These are phyloP conservation scores for Oryzaephilus surinamensis DNA, from an alignment of 1,140 invertebrate species.

Conservation along the genomic window DNA sequence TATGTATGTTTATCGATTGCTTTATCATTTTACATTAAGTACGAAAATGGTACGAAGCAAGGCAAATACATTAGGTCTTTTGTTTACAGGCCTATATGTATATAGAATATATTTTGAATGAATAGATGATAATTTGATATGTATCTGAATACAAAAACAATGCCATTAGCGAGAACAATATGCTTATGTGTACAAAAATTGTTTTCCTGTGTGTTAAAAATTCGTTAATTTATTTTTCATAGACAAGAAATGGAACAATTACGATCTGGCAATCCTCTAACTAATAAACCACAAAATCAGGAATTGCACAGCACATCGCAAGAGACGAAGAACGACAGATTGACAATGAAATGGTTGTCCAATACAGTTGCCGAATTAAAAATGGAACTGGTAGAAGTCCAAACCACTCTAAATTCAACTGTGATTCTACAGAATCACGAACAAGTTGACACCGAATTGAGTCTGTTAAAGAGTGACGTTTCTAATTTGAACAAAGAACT, in stretches of 20 bases:
- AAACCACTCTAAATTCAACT: conserved; percentile 31
- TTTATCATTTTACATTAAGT: no score
- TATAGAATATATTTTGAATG: no score
- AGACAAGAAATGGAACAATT: conserved; percentile 30
- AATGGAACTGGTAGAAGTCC: conserved; percentile 36
- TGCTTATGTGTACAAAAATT: no score
- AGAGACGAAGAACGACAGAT: conserved; percentile 36
- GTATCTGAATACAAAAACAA: no score
- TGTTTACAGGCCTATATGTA: no score
- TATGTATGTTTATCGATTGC: no score
- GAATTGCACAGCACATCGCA: conserved; percentile 8
- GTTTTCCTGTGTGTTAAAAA: no score
- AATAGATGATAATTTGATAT: no score
- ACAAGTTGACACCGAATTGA: conserved; percentile 27
- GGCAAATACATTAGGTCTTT: no score
- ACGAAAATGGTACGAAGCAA: no score
- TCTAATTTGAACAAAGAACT: conserved; percentile 30
- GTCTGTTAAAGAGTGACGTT: conserved; percentile 31
- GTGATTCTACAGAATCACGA: conserved; percentile 29
- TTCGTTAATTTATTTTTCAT: conserved; percentile 12
- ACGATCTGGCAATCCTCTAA: conserved; percentile 15
- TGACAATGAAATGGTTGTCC: conserved; percentile 38
- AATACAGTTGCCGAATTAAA: conserved; percentile 33
- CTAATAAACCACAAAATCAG: conserved; percentile 5
- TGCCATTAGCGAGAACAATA: no score